Evolutionary conservation across 1,140 invertebrate species (phyloP).

Genomic region (Lepidurus packardi): DNA sequence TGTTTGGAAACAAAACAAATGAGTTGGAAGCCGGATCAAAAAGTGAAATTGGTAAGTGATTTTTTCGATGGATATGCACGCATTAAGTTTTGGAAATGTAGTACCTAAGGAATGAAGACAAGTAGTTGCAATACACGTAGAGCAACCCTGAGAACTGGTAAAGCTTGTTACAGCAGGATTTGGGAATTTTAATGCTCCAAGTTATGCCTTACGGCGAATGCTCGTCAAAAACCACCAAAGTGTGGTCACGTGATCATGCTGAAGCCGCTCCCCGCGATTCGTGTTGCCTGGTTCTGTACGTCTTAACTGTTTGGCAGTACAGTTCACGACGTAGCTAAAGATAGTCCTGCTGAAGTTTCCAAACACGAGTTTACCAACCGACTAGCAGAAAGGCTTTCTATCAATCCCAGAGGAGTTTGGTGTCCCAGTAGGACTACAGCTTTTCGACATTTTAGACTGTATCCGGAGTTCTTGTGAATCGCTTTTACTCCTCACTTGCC

Average conservation of each 20-base stretch:
- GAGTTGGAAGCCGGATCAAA: no score
- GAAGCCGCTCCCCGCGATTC: neutral
- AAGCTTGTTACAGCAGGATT: neutral
- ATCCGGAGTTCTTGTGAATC: neutral
- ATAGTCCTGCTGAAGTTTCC: neutral
- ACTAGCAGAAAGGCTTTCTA: neutral
- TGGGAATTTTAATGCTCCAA: neutral
- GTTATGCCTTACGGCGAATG: neutral
- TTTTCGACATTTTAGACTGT: neutral
- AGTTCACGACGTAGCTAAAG: slow-evolving; percentile 3
- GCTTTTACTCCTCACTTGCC: neutral
- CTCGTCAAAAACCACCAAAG: neutral
- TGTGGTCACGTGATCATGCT: neutral
- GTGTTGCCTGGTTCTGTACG: neutral
- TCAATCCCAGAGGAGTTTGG: neutral
- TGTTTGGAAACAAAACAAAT: no score
- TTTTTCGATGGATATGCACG: no score
- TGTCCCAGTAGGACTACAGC: neutral
- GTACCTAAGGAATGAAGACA: no score
- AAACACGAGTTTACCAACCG: neutral
- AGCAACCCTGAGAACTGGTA: no score
- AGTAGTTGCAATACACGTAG: no score
- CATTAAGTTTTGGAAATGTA: no score
- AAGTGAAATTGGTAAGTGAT: no score
- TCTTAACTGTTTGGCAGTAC: neutral